These are phyloP conservation scores for Rhingia campestris DNA, from an alignment of 2,888 invertebrate genomes.

Conservation along the genomic window DNA sequence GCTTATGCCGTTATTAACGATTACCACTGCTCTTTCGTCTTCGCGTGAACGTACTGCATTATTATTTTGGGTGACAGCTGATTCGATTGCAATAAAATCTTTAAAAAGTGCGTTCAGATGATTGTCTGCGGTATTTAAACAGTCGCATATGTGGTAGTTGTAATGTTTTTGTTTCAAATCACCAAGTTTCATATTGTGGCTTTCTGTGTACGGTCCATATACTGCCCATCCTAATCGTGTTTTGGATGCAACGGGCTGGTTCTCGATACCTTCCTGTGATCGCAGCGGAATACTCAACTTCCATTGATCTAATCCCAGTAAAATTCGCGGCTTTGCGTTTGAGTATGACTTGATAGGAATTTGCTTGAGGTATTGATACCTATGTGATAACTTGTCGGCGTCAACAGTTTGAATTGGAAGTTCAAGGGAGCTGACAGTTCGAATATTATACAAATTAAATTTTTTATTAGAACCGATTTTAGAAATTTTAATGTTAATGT, in stretches of 20 bases:
- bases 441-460: slow-evolving; percentile 2
- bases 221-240: not conserved
- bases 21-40: not conserved
- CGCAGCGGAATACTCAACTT: slow-evolving; percentile 8
- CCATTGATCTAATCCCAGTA: not conserved
- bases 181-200: no score
- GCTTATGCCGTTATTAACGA: not conserved
- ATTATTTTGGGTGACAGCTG: not conserved
- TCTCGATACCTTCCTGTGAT: not conserved
- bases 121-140: no score
- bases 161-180: no score
- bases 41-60: not conserved
- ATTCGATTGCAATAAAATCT: not conserved
- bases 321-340: not conserved
- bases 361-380: not conserved
- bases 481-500: slow-evolving; percentile 17
- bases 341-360: slow-evolving; percentile 8
- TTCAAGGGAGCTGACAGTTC: slow-evolving; percentile 1
- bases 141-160: no score
- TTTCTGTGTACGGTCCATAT: no score
- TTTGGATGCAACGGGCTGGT: not conserved
- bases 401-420: slow-evolving; percentile 26
- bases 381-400: not conserved
- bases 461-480: not conserved
- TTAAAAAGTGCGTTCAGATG: not conserved